phyloP scores from a whole-genome alignment of 2,888 invertebrate species.

The Himalopsyche tibetana region DNA sequence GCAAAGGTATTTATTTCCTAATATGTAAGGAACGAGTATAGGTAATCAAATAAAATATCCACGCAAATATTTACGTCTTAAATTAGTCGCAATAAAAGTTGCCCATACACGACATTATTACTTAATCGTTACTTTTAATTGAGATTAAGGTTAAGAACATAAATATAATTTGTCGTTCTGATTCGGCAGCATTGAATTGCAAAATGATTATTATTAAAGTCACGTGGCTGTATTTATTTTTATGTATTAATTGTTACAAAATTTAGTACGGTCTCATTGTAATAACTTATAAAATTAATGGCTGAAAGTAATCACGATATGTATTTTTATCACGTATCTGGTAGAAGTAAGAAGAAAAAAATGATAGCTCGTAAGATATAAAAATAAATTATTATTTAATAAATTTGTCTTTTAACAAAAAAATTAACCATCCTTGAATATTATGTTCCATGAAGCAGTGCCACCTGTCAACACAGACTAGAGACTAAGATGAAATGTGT shows the following conservation, averaged over 20 bases:
- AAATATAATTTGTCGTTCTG: background rate
- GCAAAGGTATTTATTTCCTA: too few relatives aligned
- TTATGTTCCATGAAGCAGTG: too few relatives aligned
- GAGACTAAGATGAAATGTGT: too few relatives aligned
- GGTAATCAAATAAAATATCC: too few relatives aligned
- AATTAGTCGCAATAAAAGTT: background rate
- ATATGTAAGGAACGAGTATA: too few relatives aligned
- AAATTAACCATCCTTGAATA: too few relatives aligned
- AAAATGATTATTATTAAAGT: background rate
- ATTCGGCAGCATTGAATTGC: background rate
- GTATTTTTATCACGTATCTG: background rate
- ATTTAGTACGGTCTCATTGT: background rate
- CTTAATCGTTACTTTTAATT: background rate
- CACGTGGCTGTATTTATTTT: background rate
- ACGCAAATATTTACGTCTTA: too few relatives aligned
- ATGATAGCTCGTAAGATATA: too few relatives aligned
- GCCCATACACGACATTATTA: background rate
- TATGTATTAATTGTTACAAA: background rate
- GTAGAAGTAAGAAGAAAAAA: too few relatives aligned
- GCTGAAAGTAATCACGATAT: background rate
- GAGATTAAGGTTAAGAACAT: background rate
- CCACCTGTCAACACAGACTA: too few relatives aligned
- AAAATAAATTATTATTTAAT: too few relatives aligned
- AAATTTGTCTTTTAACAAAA: too few relatives aligned
- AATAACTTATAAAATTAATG: background rate